Evolutionary conservation across 2,113 vertebrate species (phyloP).

Genomic region (Otus sunia): DNA sequence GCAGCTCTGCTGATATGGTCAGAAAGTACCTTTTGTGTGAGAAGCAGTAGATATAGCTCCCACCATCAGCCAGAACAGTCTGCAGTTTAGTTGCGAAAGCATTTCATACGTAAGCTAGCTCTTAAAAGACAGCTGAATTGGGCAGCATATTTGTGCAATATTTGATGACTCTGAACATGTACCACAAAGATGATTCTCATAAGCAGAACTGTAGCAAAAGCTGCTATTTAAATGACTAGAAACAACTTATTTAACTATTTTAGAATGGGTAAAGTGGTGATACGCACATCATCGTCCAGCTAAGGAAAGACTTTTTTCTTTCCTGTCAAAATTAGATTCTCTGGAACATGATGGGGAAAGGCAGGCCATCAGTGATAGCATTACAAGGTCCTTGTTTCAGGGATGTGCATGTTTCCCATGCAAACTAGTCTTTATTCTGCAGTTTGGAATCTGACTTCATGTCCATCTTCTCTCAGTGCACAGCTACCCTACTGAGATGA

Average conservation of each 20-base stretch:
- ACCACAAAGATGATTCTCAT: not conserved
- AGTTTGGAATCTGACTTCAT: conserved; percentile 20
- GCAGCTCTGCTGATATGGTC: not conserved
- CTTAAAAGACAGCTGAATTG: not conserved
- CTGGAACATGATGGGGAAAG: not conserved
- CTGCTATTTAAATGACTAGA: not conserved
- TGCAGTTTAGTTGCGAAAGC: not conserved
- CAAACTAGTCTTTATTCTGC: conserved; percentile 5
- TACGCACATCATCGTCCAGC: not conserved
- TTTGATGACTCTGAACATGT: not conserved
- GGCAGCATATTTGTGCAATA: not conserved
- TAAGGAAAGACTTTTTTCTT: not conserved
- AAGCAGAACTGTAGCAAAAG: not conserved
- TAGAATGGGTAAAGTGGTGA: not conserved
- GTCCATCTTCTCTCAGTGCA: conserved; percentile 13
- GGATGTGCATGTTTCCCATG: not conserved
- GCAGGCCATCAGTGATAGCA: not conserved
- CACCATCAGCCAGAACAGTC: not conserved
- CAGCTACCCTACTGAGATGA: conserved; percentile 27
- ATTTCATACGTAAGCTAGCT: not conserved
- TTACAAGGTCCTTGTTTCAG: not conserved
- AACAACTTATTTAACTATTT: not conserved
- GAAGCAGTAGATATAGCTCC: not conserved
- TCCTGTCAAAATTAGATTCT: not conserved
- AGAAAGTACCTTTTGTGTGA: not conserved